Evolutionary conservation across 2,113 vertebrate genomes (phyloP), one percentile per base, ranked within the genome.

Genomic region (Genyomyrus donnyi): DNA sequence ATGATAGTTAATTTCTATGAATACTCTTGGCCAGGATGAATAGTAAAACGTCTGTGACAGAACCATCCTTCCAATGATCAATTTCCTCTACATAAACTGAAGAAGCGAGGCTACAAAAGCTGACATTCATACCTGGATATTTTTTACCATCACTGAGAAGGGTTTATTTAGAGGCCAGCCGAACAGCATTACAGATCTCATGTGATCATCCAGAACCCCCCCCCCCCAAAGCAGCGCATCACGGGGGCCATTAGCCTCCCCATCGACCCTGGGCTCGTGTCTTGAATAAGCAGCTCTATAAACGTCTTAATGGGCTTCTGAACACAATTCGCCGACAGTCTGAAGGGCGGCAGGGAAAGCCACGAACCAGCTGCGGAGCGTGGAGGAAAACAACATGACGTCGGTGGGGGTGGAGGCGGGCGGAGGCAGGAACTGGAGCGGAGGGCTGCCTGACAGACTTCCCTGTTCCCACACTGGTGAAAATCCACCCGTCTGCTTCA

Each of bases 301-400:
- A 53, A 53, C 7, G 53, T 88, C 53, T 45, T 88, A 88, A 62
- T 45, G 39, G 87, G 49, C 53, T 66, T 21, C 39, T 21, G 10
- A 39, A 45, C 56, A 45, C 15, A 88, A 62, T 88, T 62, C 56
- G 8, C 6, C 5, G 87, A 42, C 9, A 46, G 35, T 35, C 53
- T 88, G 87, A 62, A 42, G 87, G 87, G 58, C 87, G 35, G 49
- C 87, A 88, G 3, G n/a, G 27, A 19, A 87, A 39, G 27, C 86
- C 49, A 3, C 31, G 10, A 53, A 53, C 27, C 86, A 87, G 86
- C 50, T 87, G 50, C 8, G 24, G 45, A 86, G 24, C 19, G 39
- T 66, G 87, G 56, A 88, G 46, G n/a, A 19, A 66, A 35, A 88
- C 53, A 88, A n/a, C 50, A 66, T 45, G 39, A 62, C 3, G 9